Percentiles rank a stretch among this genome's conserved stretches.
These are phyloP conservation scores for Pelusios castaneus DNA, from an alignment of 2,113 vertebrate genomes.

Conservation along the genomic window DNA sequence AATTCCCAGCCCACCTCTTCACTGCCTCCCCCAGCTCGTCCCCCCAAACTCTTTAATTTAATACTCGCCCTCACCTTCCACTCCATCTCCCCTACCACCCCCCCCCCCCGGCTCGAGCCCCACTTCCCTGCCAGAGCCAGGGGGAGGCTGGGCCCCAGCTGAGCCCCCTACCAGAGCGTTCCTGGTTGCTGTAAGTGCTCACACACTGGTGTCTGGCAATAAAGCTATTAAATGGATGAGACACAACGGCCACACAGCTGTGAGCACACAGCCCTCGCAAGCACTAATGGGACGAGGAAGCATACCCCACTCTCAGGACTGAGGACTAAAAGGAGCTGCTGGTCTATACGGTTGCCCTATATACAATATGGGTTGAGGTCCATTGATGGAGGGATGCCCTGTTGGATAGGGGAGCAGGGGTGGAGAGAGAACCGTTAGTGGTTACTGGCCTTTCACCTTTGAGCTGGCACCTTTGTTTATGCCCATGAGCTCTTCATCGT, in stretches of 20 bases:
- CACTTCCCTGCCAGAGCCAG: not conserved
- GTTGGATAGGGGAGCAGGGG: not conserved
- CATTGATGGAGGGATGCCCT: not conserved
- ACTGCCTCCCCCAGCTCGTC: not conserved
- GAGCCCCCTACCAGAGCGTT: not conserved
- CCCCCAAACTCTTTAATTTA: not conserved
- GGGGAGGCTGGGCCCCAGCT: not conserved
- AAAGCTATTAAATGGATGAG: not conserved
- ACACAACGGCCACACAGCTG: not conserved
- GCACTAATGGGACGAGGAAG: not conserved
- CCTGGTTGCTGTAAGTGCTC: not conserved
- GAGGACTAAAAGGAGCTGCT: not conserved
- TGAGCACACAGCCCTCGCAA: not conserved
- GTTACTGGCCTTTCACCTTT: not conserved
- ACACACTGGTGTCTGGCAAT: not conserved
- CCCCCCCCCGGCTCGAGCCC: not conserved
- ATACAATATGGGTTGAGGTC: not conserved
- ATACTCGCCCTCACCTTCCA: not conserved
- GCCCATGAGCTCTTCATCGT: not conserved
- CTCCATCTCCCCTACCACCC: not conserved
- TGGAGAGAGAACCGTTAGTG: not conserved
- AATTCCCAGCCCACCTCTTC: not conserved
- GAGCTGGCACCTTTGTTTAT: not conserved
- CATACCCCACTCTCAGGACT: not conserved
- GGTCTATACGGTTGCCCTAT: not conserved